Percentiles rank a stretch among this genome's conserved stretches.
These are phyloP conservation scores for Callimorpha dominula DNA, from an alignment of 2,888 invertebrate genomes.

Conservation along the genomic window DNA sequence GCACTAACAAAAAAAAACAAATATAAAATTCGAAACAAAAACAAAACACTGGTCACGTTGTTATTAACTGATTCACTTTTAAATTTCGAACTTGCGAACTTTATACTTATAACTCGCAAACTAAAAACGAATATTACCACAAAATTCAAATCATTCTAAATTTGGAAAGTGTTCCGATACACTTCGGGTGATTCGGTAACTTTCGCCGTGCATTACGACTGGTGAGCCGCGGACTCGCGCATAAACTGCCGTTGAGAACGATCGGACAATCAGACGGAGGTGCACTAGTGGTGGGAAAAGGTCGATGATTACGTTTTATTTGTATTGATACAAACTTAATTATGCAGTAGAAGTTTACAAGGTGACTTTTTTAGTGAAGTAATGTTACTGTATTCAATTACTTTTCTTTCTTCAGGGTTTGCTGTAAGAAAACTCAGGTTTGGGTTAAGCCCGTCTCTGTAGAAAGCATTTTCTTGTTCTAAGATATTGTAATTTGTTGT, in stretches of 20 bases:
- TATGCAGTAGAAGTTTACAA: too few relatives aligned
- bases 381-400: too few relatives aligned
- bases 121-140: constrained; percentile 24
- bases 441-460: too few relatives aligned
- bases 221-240: constrained; percentile 38
- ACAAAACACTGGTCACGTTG: constrained; percentile 20
- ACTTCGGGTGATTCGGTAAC: constrained; percentile 40
- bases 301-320: constrained; percentile 1
- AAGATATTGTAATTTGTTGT: too few relatives aligned
- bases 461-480: too few relatives aligned
- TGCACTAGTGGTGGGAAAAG: constrained; percentile 47
- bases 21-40: constrained; percentile 36
- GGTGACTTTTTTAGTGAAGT: too few relatives aligned
- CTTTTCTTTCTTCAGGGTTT: too few relatives aligned
- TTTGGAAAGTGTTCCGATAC: constrained; percentile 53
- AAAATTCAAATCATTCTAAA: constrained; percentile 48
- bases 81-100: constrained; percentile 15
- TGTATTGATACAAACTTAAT: not conserved
- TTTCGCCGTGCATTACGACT: constrained; percentile 47
- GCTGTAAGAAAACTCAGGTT: too few relatives aligned
- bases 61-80: constrained; percentile 1
- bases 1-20: constrained; percentile 7
- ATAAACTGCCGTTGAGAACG: constrained; percentile 45
- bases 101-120: not conserved
- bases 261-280: constrained; percentile 50